These are phyloP conservation scores for Metopia argyrocephala DNA, from an alignment of 2,888 invertebrate genomes.

Conservation along the genomic window DNA sequence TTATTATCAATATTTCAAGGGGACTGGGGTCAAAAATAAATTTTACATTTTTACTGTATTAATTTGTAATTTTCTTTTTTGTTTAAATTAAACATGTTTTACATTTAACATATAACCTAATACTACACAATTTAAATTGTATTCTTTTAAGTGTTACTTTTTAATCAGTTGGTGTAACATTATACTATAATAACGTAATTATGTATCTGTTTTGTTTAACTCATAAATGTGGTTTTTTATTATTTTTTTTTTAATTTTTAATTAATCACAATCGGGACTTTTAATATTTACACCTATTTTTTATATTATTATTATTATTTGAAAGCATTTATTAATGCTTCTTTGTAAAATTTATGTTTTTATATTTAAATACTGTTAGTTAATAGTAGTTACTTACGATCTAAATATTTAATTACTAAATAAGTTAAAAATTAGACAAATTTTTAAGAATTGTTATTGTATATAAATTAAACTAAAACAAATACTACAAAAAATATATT, in stretches of 20 bases:
- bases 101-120: slow-evolving; percentile 46
- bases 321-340: background rate
- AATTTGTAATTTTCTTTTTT: slow-evolving; percentile 10
- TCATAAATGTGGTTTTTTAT: slow-evolving; percentile 28
- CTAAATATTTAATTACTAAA: slow-evolving; percentile 30
- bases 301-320: slow-evolving; percentile 6
- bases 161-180: slow-evolving; percentile 58
- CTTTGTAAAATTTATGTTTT: background rate
- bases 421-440: background rate
- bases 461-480: background rate
- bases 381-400: slow-evolving; percentile 43
- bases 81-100: slow-evolving; percentile 43
- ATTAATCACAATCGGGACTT: slow-evolving; percentile 55
- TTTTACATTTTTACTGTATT: slow-evolving; percentile 21
- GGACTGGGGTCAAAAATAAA: slow-evolving; percentile 32
- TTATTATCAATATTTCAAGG: slow-evolving; percentile 58
- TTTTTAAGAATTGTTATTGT: background rate
- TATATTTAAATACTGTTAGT: slow-evolving; percentile 49
- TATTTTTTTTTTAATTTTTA: background rate
- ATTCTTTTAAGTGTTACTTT: background rate
- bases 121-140: slow-evolving; percentile 38
- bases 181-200: slow-evolving; percentile 42
- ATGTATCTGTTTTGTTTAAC: slow-evolving; percentile 18
- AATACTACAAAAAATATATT: background rate
- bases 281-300: slow-evolving; percentile 44